Percentiles rank a stretch among this genome's conserved stretches.
Conservation (phyloP, 2,888 invertebrate genomes). For the Watsonalla binaria region DNA sequence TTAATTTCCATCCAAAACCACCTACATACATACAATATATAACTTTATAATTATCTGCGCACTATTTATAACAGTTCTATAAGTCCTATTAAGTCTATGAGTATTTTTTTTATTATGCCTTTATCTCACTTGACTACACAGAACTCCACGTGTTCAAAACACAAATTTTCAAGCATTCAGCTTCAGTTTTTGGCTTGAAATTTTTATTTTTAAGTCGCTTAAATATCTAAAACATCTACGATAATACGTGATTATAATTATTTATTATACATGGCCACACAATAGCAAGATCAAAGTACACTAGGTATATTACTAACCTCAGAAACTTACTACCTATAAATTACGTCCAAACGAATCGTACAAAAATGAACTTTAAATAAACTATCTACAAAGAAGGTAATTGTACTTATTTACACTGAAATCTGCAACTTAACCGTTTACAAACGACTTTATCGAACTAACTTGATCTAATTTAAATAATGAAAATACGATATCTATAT, state of each 20-base stretch:
- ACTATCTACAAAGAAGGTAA: constrained; percentile 56
- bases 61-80: constrained; percentile 24
- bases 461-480: constrained; percentile 1
- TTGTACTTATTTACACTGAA: constrained; percentile 47
- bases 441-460: not conserved
- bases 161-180: constrained; percentile 77
- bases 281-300: constrained; percentile 40
- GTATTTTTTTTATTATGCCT: constrained; percentile 61
- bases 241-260: constrained; percentile 36
- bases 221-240: constrained; percentile 48
- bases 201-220: constrained; percentile 52
- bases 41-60: constrained; percentile 9
- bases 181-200: constrained; percentile 76
- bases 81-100: constrained; percentile 57
- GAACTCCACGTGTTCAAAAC: constrained; percentile 71
- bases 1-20: not conserved
- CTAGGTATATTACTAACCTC: constrained; percentile 35
- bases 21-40: not conserved
- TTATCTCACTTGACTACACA: constrained; percentile 61
- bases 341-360: constrained; percentile 24
- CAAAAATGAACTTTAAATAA: constrained; percentile 14
- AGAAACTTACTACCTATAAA: constrained; percentile 30
- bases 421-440: constrained; percentile 9
- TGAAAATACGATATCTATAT: constrained; percentile 38
- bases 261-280: constrained; percentile 68